Evolutionary conservation across 2,797 vertebrate genomes (phyloP), one percentile per base, ranked within the genome.

Genomic region (Acrossocheilus wenchowensis): DNA sequence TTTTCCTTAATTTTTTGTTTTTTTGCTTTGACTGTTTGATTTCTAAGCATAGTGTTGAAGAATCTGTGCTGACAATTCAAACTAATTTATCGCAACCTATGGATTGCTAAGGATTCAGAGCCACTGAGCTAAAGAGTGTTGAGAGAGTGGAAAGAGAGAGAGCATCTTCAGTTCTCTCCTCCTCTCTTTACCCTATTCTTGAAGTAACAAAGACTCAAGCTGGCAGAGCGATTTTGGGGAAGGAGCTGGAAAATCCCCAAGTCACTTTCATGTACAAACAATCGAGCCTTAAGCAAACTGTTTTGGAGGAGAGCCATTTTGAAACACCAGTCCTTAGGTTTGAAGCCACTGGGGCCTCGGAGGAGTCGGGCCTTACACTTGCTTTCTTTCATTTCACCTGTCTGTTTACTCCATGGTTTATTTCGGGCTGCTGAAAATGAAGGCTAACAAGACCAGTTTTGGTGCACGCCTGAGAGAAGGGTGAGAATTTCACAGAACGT

Each of bases 91-190:
- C 97, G 97, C 98, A 98, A 97, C 98, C 98, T 97, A 98, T 99
- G 96, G 98, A 98, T 97, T 97, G 97, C 97, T 97, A 97, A 97
- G 95, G 96, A 96, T 96, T 96, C 95, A 96, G 96, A 96, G 96
- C 94, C 95, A 94, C 94, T 95, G 96, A 97, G 96, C 94, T 89
- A 86, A 94, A 95, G 87, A 84, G 90, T 89, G 74, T 88, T 87
- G 91, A 93, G 92, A 91, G 89, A 90, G 91, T 92, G 88, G n/a
- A 82, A 78, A 92, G 88, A 89, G 77, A 64, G 80, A 60, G 87
- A 88, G 69, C 36, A 77, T 84, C 84, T 78, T 87, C 86, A 48
- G 86, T 89, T 87, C 85, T 85, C 89, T 86, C 78, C 83, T 74
- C 83, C 60, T 68, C 81, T 87, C 88, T 90, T 83, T 81, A 85